Conservation (phyloP, 2,113 vertebrate species). For the Protobothrops mucrosquamatus region DNA sequence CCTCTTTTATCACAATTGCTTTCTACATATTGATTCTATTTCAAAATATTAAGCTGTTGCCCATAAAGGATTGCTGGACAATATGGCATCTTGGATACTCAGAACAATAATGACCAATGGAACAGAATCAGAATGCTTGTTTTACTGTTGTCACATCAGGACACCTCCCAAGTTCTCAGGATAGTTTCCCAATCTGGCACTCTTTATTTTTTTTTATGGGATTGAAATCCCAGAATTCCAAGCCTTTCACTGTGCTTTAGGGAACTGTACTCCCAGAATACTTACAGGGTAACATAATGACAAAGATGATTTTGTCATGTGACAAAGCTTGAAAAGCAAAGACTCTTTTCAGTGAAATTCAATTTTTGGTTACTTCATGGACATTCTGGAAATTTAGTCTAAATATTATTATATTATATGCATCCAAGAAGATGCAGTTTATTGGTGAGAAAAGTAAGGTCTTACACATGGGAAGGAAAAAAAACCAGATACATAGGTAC, state of each 20-base stretch:
- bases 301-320: neutral
- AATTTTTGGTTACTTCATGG: neutral
- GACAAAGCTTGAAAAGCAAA: neutral
- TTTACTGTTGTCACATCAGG: neutral
- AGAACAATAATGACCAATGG: neutral
- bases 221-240: neutral
- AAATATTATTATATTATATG: neutral
- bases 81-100: too few species aligned
- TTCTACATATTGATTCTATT: too few species aligned
- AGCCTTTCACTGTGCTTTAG: neutral
- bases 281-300: neutral
- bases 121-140: neutral
- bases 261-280: neutral
- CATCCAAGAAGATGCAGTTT: too few species aligned
- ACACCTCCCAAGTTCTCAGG: neutral
- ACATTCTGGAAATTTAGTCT: neutral
- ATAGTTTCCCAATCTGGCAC: neutral
- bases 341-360: neutral
- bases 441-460: too few species aligned
- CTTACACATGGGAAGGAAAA: too few species aligned
- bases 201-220: neutral
- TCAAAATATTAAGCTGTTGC: too few species aligned
- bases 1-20: too few species aligned
- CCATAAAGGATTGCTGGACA: too few species aligned
- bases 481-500: too few species aligned